Evolutionary conservation across 1,140 invertebrate genomes (phyloP).

Genomic region (Portunus trituberculatus): DNA sequence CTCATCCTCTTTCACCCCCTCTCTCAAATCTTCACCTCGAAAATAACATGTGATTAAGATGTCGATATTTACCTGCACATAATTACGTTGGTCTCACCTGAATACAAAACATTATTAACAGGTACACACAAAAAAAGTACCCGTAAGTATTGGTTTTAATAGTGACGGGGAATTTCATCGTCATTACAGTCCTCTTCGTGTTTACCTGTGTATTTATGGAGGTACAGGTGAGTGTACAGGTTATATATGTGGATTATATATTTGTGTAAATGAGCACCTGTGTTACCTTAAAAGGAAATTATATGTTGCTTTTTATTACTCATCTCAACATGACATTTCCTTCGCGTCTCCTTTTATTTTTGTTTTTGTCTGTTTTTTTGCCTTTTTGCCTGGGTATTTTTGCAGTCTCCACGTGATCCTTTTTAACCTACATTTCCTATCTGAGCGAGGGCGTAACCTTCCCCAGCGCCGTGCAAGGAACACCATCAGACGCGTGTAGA

Average conservation of each 20-base stretch:
- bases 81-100: no score
- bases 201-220: slow-evolving; percentile 52
- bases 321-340: not conserved
- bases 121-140: no score
- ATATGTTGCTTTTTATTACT: not conserved
- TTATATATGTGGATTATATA: not conserved
- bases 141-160: no score
- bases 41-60: no score
- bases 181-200: not conserved
- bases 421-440: not conserved
- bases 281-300: no score
- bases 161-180: no score
- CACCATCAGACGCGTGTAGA: not conserved
- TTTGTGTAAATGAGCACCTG: not conserved
- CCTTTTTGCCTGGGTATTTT: not conserved
- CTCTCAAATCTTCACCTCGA: no score
- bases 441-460: not conserved
- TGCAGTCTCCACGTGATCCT: not conserved
- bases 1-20: no score
- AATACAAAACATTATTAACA: not conserved
- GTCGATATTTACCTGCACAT: no score
- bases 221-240: slow-evolving; percentile 44
- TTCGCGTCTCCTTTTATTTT: not conserved
- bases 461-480: no score
- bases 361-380: not conserved